Conservation (phyloP, 2,888 invertebrate species). For the Zaprionus bogoriensis region DNA sequence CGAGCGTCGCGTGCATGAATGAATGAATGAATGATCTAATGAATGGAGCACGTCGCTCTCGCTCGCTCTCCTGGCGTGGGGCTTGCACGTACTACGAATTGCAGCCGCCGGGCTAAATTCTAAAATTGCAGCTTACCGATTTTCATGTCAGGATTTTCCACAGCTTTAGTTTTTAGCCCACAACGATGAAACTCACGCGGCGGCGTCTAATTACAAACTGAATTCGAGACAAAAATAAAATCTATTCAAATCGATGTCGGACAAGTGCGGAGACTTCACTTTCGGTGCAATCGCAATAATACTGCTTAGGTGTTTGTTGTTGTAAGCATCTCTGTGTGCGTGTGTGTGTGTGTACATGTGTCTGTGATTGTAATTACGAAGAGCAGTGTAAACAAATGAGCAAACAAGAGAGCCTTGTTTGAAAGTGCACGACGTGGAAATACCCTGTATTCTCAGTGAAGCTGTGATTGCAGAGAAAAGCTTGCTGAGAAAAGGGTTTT, state of each 20-base stretch:
- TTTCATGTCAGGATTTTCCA: slow-evolving; percentile 53
- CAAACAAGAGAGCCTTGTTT: not conserved
- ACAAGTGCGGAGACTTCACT: slow-evolving; percentile 48
- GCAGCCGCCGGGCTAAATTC: not conserved
- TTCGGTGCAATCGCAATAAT: slow-evolving; percentile 44
- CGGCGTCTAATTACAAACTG: slow-evolving; percentile 64
- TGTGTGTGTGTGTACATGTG: slow-evolving; percentile 2
- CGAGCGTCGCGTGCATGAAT: slow-evolving; percentile 42
- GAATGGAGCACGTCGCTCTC: slow-evolving; percentile 53
- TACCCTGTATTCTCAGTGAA: slow-evolving; percentile 5
- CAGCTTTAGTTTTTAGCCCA: slow-evolving; percentile 9
- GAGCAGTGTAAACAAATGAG: slow-evolving; percentile 29
- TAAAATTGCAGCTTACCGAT: slow-evolving; percentile 55
- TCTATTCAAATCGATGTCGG: slow-evolving; percentile 63
- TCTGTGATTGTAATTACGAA: slow-evolving; percentile 27
- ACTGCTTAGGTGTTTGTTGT: slow-evolving; percentile 24
- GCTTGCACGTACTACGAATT: slow-evolving; percentile 36
- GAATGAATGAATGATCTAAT: slow-evolving; percentile 70
- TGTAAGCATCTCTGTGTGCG: not conserved
- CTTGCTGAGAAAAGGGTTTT: too few species aligned
- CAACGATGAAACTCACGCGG: slow-evolving; percentile 40
- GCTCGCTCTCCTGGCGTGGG: slow-evolving; percentile 18
- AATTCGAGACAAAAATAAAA: slow-evolving; percentile 26
- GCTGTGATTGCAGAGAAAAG: too few species aligned
- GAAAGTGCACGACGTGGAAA: not conserved